Conservation (phyloP, 1,140 invertebrate genomes). For the Lordiphosa collinella region DNA sequence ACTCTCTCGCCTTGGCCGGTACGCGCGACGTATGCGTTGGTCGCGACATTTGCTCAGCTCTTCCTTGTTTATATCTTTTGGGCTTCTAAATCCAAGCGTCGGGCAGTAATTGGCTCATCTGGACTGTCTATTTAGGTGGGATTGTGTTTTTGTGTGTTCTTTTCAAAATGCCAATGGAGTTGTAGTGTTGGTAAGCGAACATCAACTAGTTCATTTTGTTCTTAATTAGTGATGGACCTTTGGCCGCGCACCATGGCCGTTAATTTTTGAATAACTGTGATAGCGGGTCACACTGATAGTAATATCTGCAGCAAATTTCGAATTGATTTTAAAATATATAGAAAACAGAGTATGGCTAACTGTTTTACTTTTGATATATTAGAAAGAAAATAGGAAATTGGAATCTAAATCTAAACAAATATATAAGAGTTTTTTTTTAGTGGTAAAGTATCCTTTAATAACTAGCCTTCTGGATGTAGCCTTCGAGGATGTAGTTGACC, state of each 20-base stretch:
- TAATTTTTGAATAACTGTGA: neutral
- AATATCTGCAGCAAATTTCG: no score
- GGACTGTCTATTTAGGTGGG: neutral
- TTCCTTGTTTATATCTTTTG: neutral
- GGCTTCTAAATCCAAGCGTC: no score
- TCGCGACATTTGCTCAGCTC: constrained; percentile 2
- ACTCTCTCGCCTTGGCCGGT: constrained; percentile 28
- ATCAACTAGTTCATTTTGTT: neutral
- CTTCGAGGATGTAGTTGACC: no score
- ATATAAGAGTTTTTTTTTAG: no score
- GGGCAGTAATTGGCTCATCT: neutral
- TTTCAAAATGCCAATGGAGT: constrained; percentile 6
- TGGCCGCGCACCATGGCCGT: neutral
- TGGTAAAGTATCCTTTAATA: no score
- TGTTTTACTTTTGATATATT: no score
- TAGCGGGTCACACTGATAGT: no score
- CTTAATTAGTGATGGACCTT: neutral
- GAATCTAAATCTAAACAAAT: no score
- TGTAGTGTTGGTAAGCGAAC: neutral
- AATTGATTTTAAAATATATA: no score
- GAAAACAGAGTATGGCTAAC: no score
- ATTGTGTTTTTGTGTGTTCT: neutral
- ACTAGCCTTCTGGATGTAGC: no score
- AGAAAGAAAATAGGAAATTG: no score
- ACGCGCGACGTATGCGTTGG: constrained; percentile 24